Conservation (phyloP, 1,140 invertebrate species). For the Neotoxoptera formosana region DNA sequence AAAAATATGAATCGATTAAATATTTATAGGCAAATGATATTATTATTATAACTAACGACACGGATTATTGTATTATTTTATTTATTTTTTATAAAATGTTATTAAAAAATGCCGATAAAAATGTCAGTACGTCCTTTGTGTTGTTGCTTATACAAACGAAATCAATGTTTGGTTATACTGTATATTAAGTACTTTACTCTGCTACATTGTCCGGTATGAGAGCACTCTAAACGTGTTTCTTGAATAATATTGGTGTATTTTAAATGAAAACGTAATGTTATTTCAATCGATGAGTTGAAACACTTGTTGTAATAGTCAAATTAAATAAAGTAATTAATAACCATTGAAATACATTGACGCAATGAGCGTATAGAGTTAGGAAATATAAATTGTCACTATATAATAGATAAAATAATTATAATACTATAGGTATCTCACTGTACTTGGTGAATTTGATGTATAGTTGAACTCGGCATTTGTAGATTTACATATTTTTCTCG, state of each 20-base stretch:
- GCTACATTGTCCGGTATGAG: too few species aligned
- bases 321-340: background rate
- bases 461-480: too few species aligned
- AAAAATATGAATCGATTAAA: background rate
- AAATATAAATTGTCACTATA: background rate
- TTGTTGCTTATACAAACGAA: background rate
- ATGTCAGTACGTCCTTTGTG: background rate
- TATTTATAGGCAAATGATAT: background rate
- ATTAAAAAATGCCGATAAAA: background rate
- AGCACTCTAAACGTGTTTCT: background rate
- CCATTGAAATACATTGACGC: background rate
- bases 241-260: background rate
- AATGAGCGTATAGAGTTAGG: background rate
- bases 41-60: background rate
- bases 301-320: background rate
- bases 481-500: too few species aligned
- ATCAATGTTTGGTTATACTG: background rate
- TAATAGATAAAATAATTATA: too few species aligned
- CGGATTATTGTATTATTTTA: background rate
- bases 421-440: too few species aligned
- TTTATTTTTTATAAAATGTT: background rate
- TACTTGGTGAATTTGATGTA: too few species aligned
- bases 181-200: too few species aligned
- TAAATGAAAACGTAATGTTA: background rate
- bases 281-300: background rate